phyloP scores from a whole-genome alignment of 2,888 invertebrate genomes.

The Rutpela maculata region DNA sequence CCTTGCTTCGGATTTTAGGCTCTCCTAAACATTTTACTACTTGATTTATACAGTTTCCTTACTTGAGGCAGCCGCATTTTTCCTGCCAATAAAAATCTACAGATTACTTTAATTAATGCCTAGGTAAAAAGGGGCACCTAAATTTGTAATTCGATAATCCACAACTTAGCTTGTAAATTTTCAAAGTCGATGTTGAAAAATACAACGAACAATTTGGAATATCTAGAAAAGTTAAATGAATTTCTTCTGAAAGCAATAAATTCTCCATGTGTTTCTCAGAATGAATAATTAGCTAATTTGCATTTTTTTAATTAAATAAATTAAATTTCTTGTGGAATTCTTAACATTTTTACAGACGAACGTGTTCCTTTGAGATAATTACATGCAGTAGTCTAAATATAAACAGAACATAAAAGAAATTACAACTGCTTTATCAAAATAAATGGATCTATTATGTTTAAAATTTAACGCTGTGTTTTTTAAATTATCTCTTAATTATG shows the following conservation, averaged over 20 bases:
- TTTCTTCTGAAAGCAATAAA: conserved; percentile 34
- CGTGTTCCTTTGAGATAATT: conserved; percentile 17
- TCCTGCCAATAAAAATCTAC: neutral
- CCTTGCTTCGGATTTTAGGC: too few relatives aligned
- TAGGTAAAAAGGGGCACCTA: neutral
- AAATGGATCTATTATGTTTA: neutral
- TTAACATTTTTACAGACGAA: conserved; percentile 16
- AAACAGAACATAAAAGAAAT: conserved; percentile 13
- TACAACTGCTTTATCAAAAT: conserved; percentile 7
- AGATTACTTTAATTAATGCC: neutral
- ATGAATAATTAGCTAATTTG: conserved; percentile 41
- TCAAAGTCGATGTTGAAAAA: conserved; percentile 21
- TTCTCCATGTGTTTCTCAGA: conserved; percentile 30
- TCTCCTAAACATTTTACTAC: too few relatives aligned
- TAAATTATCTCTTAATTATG: neutral
- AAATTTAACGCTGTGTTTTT: neutral
- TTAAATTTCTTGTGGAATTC: conserved; percentile 29
- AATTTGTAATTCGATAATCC: conserved; percentile 20
- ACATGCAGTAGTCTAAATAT: neutral
- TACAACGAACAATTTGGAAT: conserved; percentile 27
- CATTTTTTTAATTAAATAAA: conserved; percentile 43
- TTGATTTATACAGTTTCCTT: too few relatives aligned
- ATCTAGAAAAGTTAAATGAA: conserved; percentile 38
- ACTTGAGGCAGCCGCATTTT: neutral
- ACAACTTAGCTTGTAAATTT: conserved; percentile 23